Percentiles rank a stretch among this genome's conserved stretches.
Conservation (phyloP, 2,888 invertebrate genomes). For the Scelioninae gen. 2 region DNA sequence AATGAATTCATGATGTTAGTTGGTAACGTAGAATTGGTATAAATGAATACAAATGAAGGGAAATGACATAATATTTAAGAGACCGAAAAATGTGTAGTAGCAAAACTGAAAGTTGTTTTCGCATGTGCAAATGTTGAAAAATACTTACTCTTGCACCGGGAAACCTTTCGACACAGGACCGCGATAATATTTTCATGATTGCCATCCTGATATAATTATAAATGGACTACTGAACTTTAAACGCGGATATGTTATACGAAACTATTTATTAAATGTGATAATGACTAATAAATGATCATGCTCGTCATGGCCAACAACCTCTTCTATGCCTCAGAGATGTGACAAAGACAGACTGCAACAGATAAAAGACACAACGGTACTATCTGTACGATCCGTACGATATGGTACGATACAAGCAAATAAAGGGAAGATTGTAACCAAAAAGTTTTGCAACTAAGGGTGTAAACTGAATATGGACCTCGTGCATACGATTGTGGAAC, state of each 20-base stretch:
- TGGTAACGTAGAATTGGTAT: conserved; percentile 5
- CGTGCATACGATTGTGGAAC: too few relatives aligned
- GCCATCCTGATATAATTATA: conserved; percentile 63
- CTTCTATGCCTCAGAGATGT: conserved; percentile 42
- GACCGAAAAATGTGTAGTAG: conserved; percentile 28
- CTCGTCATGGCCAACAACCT: conserved; percentile 57
- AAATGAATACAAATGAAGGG: conserved; percentile 10
- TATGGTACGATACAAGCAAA: conserved; percentile 11
- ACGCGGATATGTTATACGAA: conserved; percentile 59
- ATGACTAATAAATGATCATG: conserved; percentile 54
- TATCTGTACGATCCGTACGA: too few relatives aligned
- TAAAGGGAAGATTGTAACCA: conserved; percentile 26
- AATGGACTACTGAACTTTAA: conserved; percentile 25
- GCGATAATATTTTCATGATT: conserved; percentile 69
- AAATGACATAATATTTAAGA: conserved; percentile 45
- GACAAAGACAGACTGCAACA: conserved; percentile 40
- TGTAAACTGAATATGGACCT: not conserved
- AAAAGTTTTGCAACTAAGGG: too few relatives aligned
- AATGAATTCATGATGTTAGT: conserved; percentile 13
- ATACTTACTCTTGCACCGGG: conserved; percentile 70
- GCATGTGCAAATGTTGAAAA: conserved; percentile 7
- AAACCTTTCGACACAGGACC: conserved; percentile 66
- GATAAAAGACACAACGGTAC: conserved; percentile 41
- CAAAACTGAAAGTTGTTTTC: conserved; percentile 38
- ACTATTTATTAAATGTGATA: conserved; percentile 58